Evolutionary conservation across 2,113 vertebrate species (phyloP).

Genomic region (Triplophysa dalaica): DNA sequence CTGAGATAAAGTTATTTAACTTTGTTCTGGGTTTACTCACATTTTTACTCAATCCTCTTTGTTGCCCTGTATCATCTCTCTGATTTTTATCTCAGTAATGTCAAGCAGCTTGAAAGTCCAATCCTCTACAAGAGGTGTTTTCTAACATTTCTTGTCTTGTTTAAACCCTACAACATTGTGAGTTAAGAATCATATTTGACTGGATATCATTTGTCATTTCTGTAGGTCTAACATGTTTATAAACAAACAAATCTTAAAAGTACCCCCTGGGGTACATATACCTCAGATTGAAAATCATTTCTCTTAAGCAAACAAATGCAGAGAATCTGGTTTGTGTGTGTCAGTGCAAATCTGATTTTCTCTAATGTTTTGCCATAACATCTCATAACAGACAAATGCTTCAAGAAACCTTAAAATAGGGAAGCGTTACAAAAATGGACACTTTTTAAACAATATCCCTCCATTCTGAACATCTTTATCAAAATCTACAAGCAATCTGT

Average conservation of each 20-base stretch:
- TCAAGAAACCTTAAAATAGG: too few species aligned
- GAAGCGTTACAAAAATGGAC: background rate
- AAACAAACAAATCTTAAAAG: background rate
- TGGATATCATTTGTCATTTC: background rate
- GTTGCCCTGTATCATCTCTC: background rate
- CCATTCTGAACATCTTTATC: background rate
- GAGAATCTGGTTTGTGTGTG: background rate
- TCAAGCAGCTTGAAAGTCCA: background rate
- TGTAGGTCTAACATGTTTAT: background rate
- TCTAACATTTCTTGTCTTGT: background rate
- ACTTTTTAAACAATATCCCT: background rate
- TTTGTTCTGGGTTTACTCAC: background rate
- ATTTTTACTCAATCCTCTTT: background rate
- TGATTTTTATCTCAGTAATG: background rate
- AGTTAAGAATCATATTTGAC: background rate
- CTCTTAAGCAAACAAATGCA: slow-evolving; percentile 1
- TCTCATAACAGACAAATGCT: background rate
- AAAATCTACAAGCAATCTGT: background rate
- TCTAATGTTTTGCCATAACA: background rate
- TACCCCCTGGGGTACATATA: too few species aligned
- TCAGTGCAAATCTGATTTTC: background rate
- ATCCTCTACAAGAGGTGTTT: background rate
- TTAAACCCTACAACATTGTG: too few species aligned
- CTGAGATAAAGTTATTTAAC: background rate
- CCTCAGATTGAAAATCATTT: background rate